Percentiles rank a stretch among this genome's conserved stretches.
Conservation (phyloP, 2,797 vertebrate genomes). For the Sebastes itinus region DNA sequence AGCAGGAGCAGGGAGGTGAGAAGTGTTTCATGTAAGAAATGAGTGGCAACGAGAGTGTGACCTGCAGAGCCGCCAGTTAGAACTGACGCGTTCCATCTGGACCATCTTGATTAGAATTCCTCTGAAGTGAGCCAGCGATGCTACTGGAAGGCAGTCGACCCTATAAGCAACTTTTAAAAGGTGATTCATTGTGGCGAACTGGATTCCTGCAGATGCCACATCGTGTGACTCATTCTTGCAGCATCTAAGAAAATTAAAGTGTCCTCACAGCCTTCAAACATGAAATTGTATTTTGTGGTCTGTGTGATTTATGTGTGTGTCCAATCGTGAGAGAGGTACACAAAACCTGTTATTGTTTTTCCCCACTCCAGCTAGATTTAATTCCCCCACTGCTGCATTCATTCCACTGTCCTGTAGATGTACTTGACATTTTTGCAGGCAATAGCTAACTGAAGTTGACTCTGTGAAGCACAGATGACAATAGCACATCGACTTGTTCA, state of each 20-base stretch:
- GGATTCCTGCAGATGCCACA: constrained; percentile 23
- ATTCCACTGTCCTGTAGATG: not conserved
- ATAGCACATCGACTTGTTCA: constrained; percentile 23
- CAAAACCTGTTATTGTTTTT: not conserved
- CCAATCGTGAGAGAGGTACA: not conserved
- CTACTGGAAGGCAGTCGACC: constrained; percentile 12
- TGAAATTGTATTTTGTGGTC: not conserved
- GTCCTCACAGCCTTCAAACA: constrained; percentile 20
- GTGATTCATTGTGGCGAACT: constrained; percentile 36
- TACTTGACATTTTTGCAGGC: constrained; percentile 49
- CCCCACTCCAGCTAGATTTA: not conserved
- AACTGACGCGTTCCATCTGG: constrained; percentile 39
- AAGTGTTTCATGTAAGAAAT: not conserved
- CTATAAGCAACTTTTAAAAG: constrained; percentile 8
- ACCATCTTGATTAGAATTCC: constrained; percentile 41
- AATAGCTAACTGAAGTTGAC: constrained; percentile 34
- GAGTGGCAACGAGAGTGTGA: constrained; percentile 10
- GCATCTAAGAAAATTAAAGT: not conserved
- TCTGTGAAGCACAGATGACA: constrained; percentile 41
- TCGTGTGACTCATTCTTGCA: constrained; percentile 29
- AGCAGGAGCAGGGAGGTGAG: not conserved
- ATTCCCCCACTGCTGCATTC: not conserved
- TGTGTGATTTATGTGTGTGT: not conserved
- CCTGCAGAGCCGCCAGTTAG: constrained; percentile 1
- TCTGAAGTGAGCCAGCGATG: constrained; percentile 2